phyloP scores from a whole-genome alignment of 2,888 invertebrate species.

The Eumerus sabulonum region DNA sequence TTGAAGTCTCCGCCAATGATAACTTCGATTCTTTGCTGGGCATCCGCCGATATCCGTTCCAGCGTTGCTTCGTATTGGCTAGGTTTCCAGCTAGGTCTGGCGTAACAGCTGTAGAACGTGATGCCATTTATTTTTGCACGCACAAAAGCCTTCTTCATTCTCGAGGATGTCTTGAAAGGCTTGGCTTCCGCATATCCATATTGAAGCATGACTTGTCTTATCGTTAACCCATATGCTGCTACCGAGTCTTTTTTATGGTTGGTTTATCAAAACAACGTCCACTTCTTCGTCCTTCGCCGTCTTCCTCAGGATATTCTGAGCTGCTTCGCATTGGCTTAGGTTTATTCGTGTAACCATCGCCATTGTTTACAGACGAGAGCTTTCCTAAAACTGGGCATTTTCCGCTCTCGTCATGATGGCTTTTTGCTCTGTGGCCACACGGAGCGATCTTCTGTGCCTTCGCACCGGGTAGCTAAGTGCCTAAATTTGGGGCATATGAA shows the following conservation, averaged over 20 bases:
- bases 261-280: constrained; percentile 1
- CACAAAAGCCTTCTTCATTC: neutral
- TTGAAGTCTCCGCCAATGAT: no score
- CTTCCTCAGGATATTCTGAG: neutral
- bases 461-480: no score
- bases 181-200: constrained; percentile 11
- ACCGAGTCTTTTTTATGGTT: neutral
- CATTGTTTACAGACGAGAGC: neutral
- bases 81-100: no score
- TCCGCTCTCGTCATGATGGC: neutral
- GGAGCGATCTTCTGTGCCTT: no score
- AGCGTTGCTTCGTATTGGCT: no score
- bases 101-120: no score
- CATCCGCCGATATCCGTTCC: no score
- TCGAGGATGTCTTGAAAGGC: neutral
- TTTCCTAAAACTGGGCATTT: constrained; percentile 12
- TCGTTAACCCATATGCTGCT: constrained; percentile 3
- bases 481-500: no score
- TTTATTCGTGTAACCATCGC: constrained; percentile 14
- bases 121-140: neutral
- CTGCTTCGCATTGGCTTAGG: constrained; percentile 1
- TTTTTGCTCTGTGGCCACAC: no score
- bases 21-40: no score
- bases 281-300: neutral
- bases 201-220: neutral